Evolutionary conservation across 2,113 vertebrate genomes (phyloP), one percentile per base, ranked within the genome.

Genomic region (Leiothrix lutea): DNA sequence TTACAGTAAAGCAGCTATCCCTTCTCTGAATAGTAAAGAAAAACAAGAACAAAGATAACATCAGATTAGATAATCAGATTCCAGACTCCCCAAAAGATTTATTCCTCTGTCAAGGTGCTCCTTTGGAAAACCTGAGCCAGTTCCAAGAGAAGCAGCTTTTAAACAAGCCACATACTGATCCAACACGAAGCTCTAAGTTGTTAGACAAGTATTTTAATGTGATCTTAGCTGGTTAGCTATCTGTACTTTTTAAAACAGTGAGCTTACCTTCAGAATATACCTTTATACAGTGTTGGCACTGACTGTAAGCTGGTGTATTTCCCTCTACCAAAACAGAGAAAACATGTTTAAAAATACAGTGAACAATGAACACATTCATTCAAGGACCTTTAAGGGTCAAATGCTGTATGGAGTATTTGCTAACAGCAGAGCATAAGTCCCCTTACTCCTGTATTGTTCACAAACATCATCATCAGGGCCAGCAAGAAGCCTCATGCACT

Each of bases 401-500:
- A 21, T 11, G 26, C 11, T 33, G 3, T 8, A 14, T 3, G 25
- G 5, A 38, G 3, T 9, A 42, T 73, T 72, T 69, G 20, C 45
- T 36, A 80, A 33, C 19, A 61, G 31, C 24, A 64, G 47, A 29
- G 22, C 4, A 7, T 26, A 29, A 57, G 9, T 20, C 70, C 31
- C 44, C 5, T 28, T 28, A 1, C 21, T 94, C n/a, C 44, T 7
- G 1, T 57, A n/a, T 12, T 3, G 3, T 13, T 71, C 36, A 3
- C 35, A 42, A 58, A 33, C 26, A 28, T 15, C 10, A 3, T 25
- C 24, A 7, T 21, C 47, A 61, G 29, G 7, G 21, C 33, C 9
- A 23, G 13, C 31, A 58, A 15, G 23, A 53, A 86, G 23, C 10
- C 28, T 35, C 11, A 9, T 3, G 5, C 0, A 0, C 15, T 40